Evolutionary conservation across 1,140 invertebrate species (phyloP), one percentile per base, ranked within the genome.

Genomic region (Drosophila mauritiana): DNA sequence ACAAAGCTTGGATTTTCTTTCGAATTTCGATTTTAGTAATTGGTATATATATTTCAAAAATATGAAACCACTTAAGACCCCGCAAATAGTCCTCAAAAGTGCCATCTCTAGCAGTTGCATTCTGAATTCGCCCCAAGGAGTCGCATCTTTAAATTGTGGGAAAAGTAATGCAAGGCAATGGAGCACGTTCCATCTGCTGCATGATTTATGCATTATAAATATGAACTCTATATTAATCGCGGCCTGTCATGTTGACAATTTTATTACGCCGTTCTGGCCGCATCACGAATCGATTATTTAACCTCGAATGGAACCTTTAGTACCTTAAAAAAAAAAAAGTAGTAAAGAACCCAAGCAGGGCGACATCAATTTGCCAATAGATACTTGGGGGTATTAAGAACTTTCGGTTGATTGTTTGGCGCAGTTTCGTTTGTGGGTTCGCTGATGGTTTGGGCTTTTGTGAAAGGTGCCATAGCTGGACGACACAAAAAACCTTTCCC

Each of bases 241-340:
- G 40, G 74, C 34, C 78, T 86, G 82, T 85, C 82, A 88, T 74
- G 82, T 85, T 85, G 82, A 85, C 82, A 85, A 85, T 85, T 81
- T 86, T 85, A 85, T 86, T 85, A 65, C 65, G 63, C 70, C 48
- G 62, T 56, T 65, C 36, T 12, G 64, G n/a, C 36, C 36, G 45
- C 65, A 55, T 80, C 81, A 84, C 81, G 81, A 84, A 53, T 20
- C 40, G 43, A 68, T 58, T 42, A 77, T 45, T 61, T 56, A 46
- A 22, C 31, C 56, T 25, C 11, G 8, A 51, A 37, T 36, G 25
- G 31, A 76, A 34, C 43, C 11, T 8, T 22, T 31, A 3, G 31
- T 31, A 8, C 31, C 31, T 10, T 10, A 22, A 22, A 22, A 22
- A 22, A 17, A 17, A 17, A 17, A 17, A 17, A 17, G 17, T 20